phyloP scores from a whole-genome alignment of 2,888 invertebrate species.

The Celastrina argiolus region DNA sequence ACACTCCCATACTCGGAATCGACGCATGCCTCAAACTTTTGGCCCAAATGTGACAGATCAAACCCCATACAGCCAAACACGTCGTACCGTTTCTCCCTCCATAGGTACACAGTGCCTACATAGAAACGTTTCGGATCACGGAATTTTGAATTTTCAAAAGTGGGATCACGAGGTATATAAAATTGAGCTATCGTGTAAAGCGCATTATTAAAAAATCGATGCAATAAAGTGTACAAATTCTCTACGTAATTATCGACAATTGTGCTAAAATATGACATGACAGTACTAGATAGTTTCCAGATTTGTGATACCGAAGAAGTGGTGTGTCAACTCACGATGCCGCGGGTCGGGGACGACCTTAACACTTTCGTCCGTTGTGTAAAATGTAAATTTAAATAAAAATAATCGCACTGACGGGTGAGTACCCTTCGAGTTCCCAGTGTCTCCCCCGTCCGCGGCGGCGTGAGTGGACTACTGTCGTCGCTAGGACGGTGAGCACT shows the following conservation, averaged over 20 bases:
- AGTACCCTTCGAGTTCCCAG: background rate
- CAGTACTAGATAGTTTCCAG: background rate
- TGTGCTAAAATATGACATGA: slow-evolving; percentile 14
- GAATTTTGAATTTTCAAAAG: slow-evolving; percentile 49
- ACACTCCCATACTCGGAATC: background rate
- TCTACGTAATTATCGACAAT: slow-evolving; percentile 21
- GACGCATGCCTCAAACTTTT: background rate
- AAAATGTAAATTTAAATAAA: slow-evolving; percentile 3
- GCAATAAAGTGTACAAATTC: slow-evolving; percentile 25
- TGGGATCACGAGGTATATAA: slow-evolving; percentile 39
- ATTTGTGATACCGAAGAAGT: slow-evolving; percentile 15
- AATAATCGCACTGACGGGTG: background rate
- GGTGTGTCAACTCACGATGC: slow-evolving; percentile 21
- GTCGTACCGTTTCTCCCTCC: slow-evolving; percentile 16
- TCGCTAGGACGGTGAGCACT: slow-evolving; percentile 23
- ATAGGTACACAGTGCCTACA: slow-evolving; percentile 29
- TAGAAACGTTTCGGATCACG: slow-evolving; percentile 39
- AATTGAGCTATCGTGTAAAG: slow-evolving; percentile 16
- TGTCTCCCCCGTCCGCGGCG: background rate
- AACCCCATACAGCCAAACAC: background rate
- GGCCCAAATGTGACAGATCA: slow-evolving; percentile 4
- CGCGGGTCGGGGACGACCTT: background rate
- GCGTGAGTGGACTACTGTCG: background rate
- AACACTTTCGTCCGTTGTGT: background rate
- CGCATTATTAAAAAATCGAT: background rate